Evolutionary conservation across 92 coral and sea anemone genomes (phyloP).

Genomic region (Palythoa grandiflora): DNA sequence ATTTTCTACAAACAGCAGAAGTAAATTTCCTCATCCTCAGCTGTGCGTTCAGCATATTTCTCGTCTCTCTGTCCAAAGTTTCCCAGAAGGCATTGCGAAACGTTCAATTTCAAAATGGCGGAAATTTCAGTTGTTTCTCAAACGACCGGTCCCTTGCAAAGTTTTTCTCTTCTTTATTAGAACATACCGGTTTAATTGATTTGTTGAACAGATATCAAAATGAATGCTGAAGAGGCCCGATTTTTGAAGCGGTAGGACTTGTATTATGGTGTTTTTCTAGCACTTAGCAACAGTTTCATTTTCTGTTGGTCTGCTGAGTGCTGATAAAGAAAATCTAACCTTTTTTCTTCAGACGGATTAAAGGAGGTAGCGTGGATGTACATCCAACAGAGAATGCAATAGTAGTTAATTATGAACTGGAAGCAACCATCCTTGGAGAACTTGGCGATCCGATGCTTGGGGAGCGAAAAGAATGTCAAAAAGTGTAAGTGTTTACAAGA

Average conservation of each 20-base stretch:
- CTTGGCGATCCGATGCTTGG: constrained; percentile 99
- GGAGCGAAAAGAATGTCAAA: constrained; percentile 98
- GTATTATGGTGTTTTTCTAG: background rate
- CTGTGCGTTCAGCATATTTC: too few species aligned
- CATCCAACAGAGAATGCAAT: constrained; percentile 99
- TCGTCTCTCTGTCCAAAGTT: too few species aligned
- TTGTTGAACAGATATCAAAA: constrained; percentile 22
- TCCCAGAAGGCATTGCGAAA: constrained; percentile 40
- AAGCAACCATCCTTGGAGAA: constrained; percentile 98
- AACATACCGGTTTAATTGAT: background rate
- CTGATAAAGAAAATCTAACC: background rate
- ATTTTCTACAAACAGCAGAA: too few species aligned
- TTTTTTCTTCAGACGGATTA: constrained; percentile 78
- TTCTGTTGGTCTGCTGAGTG: background rate
- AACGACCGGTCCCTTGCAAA: background rate
- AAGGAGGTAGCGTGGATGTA: constrained; percentile 95
- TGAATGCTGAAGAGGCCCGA: constrained; percentile 88
- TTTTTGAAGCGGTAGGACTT: constrained; percentile 75
- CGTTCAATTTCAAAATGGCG: constrained; percentile 33
- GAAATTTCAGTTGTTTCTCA: constrained; percentile 2
- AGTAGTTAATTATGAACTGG: constrained; percentile 98
- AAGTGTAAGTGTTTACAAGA: constrained; percentile 78
- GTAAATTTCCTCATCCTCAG: too few species aligned
- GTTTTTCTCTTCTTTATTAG: background rate
- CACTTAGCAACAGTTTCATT: background rate